A percentile compares a stretch with the other conserved stretches of the same genome.
Evolutionary conservation across 1,140 invertebrate species (phyloP).

Genomic region (Drosophila mayri): DNA sequence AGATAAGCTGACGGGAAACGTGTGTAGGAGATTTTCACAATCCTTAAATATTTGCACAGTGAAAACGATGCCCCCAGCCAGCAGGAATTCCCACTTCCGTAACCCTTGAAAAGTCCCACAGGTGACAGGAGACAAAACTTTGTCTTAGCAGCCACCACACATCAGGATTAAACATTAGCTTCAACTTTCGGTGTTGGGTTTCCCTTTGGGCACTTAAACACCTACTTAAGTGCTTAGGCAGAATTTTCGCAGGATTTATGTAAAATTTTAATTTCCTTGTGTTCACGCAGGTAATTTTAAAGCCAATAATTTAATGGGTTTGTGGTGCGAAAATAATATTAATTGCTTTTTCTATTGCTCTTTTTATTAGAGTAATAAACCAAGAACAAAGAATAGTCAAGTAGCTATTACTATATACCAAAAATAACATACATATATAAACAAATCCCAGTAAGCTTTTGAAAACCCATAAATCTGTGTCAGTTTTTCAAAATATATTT

Average conservation of each 20-base stretch:
- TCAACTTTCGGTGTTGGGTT: conserved; percentile 44
- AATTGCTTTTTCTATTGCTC: not conserved
- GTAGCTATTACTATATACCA: conserved; percentile 28
- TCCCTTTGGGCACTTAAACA: conserved; percentile 35
- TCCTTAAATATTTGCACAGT: conserved; percentile 65
- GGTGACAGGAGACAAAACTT: conserved; percentile 56
- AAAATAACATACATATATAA: conserved; percentile 44
- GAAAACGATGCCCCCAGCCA: conserved; percentile 28
- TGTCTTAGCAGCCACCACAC: conserved; percentile 43
- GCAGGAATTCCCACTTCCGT: not conserved
- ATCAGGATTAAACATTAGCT: conserved; percentile 41
- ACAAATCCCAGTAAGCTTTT: conserved; percentile 5
- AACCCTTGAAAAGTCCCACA: conserved; percentile 29
- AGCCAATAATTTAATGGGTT: not conserved
- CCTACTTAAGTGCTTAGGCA: conserved; percentile 42
- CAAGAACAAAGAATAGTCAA: conserved; percentile 40
- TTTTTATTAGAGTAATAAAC: no score
- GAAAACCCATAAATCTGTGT: not conserved
- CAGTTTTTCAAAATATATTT: not conserved
- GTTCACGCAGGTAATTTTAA: not conserved
- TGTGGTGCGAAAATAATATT: no score
- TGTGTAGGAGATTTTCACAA: conserved; percentile 40
- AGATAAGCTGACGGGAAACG: conserved; percentile 24
- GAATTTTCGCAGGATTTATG: conserved; percentile 22
- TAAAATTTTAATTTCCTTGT: conserved; percentile 27